These are phyloP conservation scores for Chinchilla lanigera DNA, from an alignment of 2,113 vertebrate species.

Conservation along the genomic window DNA sequence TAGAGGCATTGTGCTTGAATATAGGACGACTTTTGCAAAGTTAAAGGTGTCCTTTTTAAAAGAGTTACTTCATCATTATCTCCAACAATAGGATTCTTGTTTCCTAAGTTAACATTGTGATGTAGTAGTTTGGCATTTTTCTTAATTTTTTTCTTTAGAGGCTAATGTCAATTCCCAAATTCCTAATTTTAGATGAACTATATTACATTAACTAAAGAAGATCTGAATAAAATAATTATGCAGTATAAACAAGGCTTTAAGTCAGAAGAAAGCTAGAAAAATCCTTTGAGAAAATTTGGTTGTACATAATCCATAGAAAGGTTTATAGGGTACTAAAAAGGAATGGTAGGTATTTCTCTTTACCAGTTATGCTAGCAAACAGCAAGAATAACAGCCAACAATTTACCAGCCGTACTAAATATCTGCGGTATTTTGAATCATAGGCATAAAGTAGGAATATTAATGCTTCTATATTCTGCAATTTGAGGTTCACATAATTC, in stretches of 20 bases:
- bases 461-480: neutral
- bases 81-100: neutral
- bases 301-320: neutral
- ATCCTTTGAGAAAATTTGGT: neutral
- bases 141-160: neutral
- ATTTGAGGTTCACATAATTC: slow-evolving; percentile 12
- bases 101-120: neutral
- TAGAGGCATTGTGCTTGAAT: neutral
- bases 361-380: neutral
- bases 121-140: neutral
- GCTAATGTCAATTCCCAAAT: neutral
- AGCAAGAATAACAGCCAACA: neutral
- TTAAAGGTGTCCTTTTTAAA: neutral
- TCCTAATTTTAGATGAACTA: neutral
- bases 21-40: neutral
- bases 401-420: neutral
- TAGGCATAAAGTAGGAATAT: neutral
- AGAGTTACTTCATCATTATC: neutral
- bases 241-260: neutral
- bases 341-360: neutral
- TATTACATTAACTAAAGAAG: neutral
- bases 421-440: slow-evolving; percentile 23
- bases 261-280: neutral
- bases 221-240: neutral
- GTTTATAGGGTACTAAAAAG: neutral